Conservation (phyloP, 2,888 invertebrate species). For the Meandrusa payeni region DNA sequence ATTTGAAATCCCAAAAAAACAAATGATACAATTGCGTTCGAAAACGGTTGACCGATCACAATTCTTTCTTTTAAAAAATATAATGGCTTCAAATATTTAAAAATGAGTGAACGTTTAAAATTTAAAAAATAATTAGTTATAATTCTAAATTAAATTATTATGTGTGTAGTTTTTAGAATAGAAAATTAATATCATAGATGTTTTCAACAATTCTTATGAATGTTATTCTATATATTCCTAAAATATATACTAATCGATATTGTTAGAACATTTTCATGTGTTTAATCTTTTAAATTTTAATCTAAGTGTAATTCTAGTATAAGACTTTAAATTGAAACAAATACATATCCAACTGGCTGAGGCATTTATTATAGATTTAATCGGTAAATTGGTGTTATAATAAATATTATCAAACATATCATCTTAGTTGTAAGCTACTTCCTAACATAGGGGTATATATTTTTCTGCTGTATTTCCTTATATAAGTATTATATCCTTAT, state of each 20-base stretch:
- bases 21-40: conserved; percentile 57
- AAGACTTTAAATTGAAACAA: conserved; percentile 71
- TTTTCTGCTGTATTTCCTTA: conserved; percentile 31
- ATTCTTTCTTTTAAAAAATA: conserved; percentile 48
- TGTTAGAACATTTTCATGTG: conserved; percentile 46
- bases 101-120: conserved; percentile 30
- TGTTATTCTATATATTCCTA: conserved; percentile 32
- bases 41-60: conserved; percentile 61
- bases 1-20: conserved; percentile 31
- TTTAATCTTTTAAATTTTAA: conserved; percentile 58
- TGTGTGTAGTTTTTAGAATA: conserved; percentile 35
- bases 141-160: conserved; percentile 37
- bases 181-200: conserved; percentile 42
- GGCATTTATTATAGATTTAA: conserved; percentile 68
- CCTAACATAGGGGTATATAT: conserved; percentile 37
- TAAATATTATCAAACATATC: conserved; percentile 29
- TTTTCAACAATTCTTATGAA: conserved; percentile 40
- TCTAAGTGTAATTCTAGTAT: conserved; percentile 47
- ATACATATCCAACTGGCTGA: conserved; percentile 79
- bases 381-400: conserved; percentile 62
- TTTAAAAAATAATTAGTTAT: conserved; percentile 41
- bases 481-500: conserved; percentile 23
- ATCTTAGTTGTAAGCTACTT: conserved; percentile 37
- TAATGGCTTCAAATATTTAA: conserved; percentile 40
- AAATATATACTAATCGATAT: conserved; percentile 18